phyloP scores from a whole-genome alignment of 2,888 invertebrate genomes.

The Caenorhabditis sp. region DNA sequence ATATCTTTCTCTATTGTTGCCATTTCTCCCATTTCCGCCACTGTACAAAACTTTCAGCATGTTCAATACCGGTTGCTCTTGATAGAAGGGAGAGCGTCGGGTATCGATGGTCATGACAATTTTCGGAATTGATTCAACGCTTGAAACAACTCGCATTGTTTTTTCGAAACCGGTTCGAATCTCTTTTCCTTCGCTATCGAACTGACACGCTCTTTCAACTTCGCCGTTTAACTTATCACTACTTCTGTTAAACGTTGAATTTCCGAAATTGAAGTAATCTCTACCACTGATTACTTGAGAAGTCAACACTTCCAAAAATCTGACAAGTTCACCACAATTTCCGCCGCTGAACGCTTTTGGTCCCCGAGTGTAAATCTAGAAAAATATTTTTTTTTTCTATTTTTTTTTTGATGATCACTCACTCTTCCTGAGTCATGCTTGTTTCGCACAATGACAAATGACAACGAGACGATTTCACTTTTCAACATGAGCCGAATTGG shows the following conservation, averaged over 20 bases:
- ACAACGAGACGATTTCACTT: background rate
- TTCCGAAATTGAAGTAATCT: background rate
- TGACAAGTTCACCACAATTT: background rate
- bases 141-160: constrained; percentile 11
- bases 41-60: background rate
- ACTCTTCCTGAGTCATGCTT: too few relatives aligned
- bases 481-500: background rate
- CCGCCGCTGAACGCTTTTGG: background rate
- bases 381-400: too few relatives aligned
- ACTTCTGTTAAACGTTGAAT: background rate
- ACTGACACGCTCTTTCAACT: background rate
- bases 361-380: background rate
- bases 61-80: background rate
- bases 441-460: background rate
- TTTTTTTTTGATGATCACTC: too few relatives aligned
- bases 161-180: constrained; percentile 32
- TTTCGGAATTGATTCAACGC: background rate
- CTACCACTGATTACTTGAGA: background rate
- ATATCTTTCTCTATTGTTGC: constrained; percentile 2
- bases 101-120: constrained; percentile 25
- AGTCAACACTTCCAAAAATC: background rate
- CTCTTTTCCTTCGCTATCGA: constrained; percentile 7
- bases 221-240: background rate
- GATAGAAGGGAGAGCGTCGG: background rate
- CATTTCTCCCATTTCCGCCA: background rate